Evolutionary conservation across 2,888 invertebrate species (phyloP), one percentile per base, ranked within the genome.

Genomic region (Clanis bilineata): DNA sequence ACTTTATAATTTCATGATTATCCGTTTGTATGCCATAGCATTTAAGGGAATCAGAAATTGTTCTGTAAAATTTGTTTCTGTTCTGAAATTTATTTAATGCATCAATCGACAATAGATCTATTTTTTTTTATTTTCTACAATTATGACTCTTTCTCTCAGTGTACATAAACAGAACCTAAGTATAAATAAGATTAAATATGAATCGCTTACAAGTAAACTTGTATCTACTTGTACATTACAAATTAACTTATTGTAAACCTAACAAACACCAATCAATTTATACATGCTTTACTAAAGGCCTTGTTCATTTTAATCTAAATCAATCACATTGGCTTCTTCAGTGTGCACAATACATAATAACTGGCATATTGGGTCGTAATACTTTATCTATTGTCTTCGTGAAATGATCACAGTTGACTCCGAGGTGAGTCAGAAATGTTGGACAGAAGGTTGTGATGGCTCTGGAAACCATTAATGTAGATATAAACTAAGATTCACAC

Each of bases 291-390:
- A 2, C 25, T 12, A 10, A 51, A 51, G 32, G 21, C 28, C 32
- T 32, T 51, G 51, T 51, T 10, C 2, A 32, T 18, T 18, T 7
- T 21, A 51, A 51, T 51, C 51, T 32, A 63, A 51, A 60, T 62
- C 63, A 64, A 69, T 66, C 32, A 51, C 64, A 64, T 59, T 70
- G 72, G 66, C 64, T 71, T 58, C 66, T 69, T 66, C 59, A 32
- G 32, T 9, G 15, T 28, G 18, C 18, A 51, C 51, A 51, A 51
- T 51, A 51, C 51, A 18, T 21, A 51, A 51, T 51, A 32, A 51
- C 32, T 18, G 32, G 18, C 4, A 18, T 21, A 51, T 18, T 32
- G 21, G 28, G 51, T 51, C 32, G 51, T 51, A 32, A 32, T 51
- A 45, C 32, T 51, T 51, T 32, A 32, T 32, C 51, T 51, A 51